Evolutionary conservation across 1,140 invertebrate genomes (phyloP).

Genomic region (Adelges cooleyi): DNA sequence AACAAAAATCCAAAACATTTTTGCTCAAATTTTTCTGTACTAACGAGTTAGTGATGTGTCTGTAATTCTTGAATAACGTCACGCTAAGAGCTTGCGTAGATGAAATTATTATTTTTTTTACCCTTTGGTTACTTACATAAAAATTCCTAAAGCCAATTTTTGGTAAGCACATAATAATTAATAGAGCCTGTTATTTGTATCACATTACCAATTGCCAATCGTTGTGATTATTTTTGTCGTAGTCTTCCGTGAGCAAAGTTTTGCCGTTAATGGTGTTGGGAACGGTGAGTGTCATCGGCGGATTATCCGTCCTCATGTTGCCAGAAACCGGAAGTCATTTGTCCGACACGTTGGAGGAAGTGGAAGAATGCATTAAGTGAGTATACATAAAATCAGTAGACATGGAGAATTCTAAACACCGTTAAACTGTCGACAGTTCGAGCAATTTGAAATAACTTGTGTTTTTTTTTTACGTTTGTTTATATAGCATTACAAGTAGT

Average conservation of each 20-base stretch:
- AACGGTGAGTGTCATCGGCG: conserved; percentile 47
- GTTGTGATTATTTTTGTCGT: conserved; percentile 27
- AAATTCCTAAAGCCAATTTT: no score
- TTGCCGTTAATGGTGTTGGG: conserved; percentile 52
- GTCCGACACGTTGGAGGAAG: conserved; percentile 35
- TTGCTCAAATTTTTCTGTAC: no score
- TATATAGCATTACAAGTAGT: not conserved
- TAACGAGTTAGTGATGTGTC: no score
- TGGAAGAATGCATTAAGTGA: conserved; percentile 31
- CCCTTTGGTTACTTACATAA: no score
- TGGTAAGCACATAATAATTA: no score
- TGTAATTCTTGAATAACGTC: no score
- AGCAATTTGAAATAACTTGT: not conserved
- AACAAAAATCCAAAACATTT: no score
- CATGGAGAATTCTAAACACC: not conserved
- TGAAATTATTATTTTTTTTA: no score
- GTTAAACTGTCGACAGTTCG: not conserved
- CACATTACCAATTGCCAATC: no score
- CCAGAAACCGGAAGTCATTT: conserved; percentile 43
- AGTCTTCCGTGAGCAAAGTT: conserved; percentile 42
- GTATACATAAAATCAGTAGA: conserved; percentile 32
- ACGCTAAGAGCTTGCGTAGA: no score
- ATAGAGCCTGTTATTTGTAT: no score
- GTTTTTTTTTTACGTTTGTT: not conserved
- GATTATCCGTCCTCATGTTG: conserved; percentile 46